Conservation (phyloP, 2,113 vertebrate species). For the Myxocyprinus asiaticus region DNA sequence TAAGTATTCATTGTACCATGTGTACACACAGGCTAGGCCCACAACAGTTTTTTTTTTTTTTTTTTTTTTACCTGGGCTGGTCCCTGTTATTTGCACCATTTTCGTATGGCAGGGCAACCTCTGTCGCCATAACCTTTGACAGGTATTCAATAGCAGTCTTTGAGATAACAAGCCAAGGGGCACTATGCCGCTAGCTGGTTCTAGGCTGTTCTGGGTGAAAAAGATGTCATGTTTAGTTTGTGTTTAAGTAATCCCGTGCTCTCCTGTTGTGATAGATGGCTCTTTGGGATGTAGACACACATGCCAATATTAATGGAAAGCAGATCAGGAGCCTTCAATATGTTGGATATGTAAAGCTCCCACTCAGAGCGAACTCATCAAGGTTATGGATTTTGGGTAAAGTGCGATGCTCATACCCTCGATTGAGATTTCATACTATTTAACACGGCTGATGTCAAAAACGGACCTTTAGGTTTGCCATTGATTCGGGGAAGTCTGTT, state of each 20-base stretch:
- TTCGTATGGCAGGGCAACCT: constrained; percentile 70
- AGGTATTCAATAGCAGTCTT: constrained; percentile 88
- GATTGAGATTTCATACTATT: constrained; percentile 58
- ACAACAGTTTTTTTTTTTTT: too few relatives aligned
- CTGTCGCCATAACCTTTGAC: constrained; percentile 81
- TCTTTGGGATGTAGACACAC: constrained; percentile 79
- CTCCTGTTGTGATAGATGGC: constrained; percentile 75
- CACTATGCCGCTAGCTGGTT: constrained; percentile 70
- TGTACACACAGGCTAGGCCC: background rate
- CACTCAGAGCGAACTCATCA: constrained; percentile 72
- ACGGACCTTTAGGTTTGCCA: constrained; percentile 40
- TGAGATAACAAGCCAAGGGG: constrained; percentile 80
- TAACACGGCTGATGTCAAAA: constrained; percentile 47
- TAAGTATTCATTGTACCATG: background rate
- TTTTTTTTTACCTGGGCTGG: constrained; percentile 54
- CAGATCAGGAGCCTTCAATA: constrained; percentile 81
- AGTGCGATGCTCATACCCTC: constrained; percentile 64
- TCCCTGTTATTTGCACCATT: constrained; percentile 65
- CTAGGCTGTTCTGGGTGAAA: constrained; percentile 62
- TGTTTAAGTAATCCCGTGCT: constrained; percentile 78
- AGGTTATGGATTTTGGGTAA: constrained; percentile 65
- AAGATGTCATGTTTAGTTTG: constrained; percentile 82
- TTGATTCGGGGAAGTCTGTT: constrained; percentile 53
- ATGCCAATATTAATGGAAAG: constrained; percentile 79
- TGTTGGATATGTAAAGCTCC: constrained; percentile 54